Evolutionary conservation across 2,888 invertebrate genomes (phyloP).

Genomic region (Coleophora flavipennella): DNA sequence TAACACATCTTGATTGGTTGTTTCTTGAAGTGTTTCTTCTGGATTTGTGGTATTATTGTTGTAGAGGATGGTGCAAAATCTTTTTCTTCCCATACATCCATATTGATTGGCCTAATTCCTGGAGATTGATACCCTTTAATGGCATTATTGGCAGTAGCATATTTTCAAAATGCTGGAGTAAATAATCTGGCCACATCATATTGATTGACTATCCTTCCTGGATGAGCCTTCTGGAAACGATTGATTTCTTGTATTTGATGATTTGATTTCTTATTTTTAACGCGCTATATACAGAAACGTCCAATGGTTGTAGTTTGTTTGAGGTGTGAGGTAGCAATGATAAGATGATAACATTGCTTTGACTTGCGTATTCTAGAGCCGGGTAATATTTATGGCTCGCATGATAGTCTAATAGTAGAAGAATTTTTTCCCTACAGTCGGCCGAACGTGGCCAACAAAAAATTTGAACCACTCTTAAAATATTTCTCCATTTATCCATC

Average conservation of each 20-base stretch:
- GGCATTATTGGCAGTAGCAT: constrained; percentile 6
- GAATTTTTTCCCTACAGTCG: background rate
- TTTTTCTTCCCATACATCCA: constrained; percentile 2
- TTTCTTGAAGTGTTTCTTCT: background rate
- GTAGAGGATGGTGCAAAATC: constrained; percentile 2
- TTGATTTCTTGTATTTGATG: constrained; percentile 2
- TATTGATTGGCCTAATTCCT: constrained; percentile 5
- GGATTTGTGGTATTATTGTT: background rate
- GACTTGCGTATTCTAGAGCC: background rate
- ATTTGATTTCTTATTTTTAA: too few relatives aligned
- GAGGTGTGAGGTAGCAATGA: constrained; percentile 4
- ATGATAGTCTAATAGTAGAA: background rate
- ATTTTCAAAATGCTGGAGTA: constrained; percentile 4
- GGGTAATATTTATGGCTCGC: background rate
- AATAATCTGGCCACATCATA: constrained; percentile 5
- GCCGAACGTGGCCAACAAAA: background rate
- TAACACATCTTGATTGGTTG: background rate
- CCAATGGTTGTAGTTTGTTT: constrained; percentile 1
- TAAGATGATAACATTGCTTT: background rate
- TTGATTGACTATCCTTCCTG: constrained; percentile 6
- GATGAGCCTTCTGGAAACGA: constrained; percentile 4
- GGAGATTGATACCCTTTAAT: constrained; percentile 1
- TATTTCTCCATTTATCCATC: constrained; percentile 1
- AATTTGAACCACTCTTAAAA: background rate
- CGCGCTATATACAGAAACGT: background rate